Evolutionary conservation across 2,113 vertebrate genomes (phyloP), one percentile per base, ranked within the genome.

Genomic region (Onychorhynchus coronatus): DNA sequence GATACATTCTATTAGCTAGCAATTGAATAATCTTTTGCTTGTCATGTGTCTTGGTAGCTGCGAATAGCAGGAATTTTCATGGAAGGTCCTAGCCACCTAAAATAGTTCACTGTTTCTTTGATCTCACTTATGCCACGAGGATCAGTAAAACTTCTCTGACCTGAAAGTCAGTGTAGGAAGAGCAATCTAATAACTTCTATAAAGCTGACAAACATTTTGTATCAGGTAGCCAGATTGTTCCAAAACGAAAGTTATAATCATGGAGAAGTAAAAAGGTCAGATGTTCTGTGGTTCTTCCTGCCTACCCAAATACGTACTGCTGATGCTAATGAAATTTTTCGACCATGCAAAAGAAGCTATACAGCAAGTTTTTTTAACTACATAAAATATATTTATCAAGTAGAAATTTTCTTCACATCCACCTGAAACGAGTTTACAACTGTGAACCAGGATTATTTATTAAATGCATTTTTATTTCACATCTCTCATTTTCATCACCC

Each of bases 11-110:
- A 18, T 67, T 95, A 58, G 25, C 50, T 92, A 88, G 70, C 52
- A 95, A 73, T 39, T 95, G 42, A 75, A 27, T 50, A 82, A 73
- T 91, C 68, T 96, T 97, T 95, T 96, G 17, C 58, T 86, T 95
- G 71, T 49, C 95, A 89, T 95, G 84, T 85, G 28, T 62, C 94
- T 95, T 93, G 58, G 91, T 93, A 92, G 62, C 42, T 93, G 85
- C 59, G 95, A 96, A 97, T 55, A 94, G 41, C 59, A 97, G 50
- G 59, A 91, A 85, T 92, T 97, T 95, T 81, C 68, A 87, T 96
- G 56, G 87, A 94, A 92, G 13, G 24, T 81, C 25, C 35, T 88
- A n/a, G 14, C n/a, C 68, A 66, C 63, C 62, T 71, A 35, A 96
- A 93, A 84, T 90, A 93, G 91, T 83, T 93, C 92, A 88, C 37